These are phyloP conservation scores for Gadopsis marmoratus DNA, from an alignment of 2,797 vertebrate genomes.

Conservation along the genomic window DNA sequence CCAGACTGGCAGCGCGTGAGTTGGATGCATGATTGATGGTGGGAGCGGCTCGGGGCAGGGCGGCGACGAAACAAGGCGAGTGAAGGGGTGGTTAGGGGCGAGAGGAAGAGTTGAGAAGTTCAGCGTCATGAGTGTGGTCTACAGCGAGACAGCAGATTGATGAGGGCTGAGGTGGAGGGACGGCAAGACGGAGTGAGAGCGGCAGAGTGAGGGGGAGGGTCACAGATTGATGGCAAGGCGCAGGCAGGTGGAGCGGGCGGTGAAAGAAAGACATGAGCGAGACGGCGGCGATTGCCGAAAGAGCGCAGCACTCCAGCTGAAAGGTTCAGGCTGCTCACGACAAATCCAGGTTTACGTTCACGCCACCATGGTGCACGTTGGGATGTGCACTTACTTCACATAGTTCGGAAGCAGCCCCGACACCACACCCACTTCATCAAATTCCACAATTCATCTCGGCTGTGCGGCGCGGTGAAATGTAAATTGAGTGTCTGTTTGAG, in stretches of 20 bases:
- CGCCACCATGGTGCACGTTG: constrained; percentile 34
- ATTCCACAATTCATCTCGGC: constrained; percentile 48
- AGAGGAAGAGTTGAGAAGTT: constrained; percentile 73
- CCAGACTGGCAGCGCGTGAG: constrained; percentile 69
- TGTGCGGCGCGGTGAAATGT: constrained; percentile 59
- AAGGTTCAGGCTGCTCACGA: constrained; percentile 30
- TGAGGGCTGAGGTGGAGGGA: constrained; percentile 54
- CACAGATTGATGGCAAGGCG: constrained; percentile 62
- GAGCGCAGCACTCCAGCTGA: constrained; percentile 18
- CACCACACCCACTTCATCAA: constrained; percentile 57
- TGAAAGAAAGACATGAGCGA: constrained; percentile 29
- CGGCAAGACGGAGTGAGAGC: constrained; percentile 49
- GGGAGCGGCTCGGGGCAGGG: constrained; percentile 53
- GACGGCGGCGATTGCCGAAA: constrained; percentile 10
- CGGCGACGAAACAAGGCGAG: constrained; percentile 45
- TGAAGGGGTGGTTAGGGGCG: constrained; percentile 60
- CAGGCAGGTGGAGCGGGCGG: constrained; percentile 36
- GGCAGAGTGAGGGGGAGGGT: constrained; percentile 36
- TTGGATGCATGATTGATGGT: constrained; percentile 76
- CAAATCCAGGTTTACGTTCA: constrained; percentile 37
- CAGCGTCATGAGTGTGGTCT: constrained; percentile 60
- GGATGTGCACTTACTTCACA: constrained; percentile 39
- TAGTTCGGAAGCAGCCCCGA: constrained; percentile 24
- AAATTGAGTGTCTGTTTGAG: constrained; percentile 59
- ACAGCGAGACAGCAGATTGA: constrained; percentile 59